A percentile compares a stretch with the other conserved stretches of the same genome.
Evolutionary conservation across 2,113 vertebrate species (phyloP).

Genomic region (Scatophagus argus): DNA sequence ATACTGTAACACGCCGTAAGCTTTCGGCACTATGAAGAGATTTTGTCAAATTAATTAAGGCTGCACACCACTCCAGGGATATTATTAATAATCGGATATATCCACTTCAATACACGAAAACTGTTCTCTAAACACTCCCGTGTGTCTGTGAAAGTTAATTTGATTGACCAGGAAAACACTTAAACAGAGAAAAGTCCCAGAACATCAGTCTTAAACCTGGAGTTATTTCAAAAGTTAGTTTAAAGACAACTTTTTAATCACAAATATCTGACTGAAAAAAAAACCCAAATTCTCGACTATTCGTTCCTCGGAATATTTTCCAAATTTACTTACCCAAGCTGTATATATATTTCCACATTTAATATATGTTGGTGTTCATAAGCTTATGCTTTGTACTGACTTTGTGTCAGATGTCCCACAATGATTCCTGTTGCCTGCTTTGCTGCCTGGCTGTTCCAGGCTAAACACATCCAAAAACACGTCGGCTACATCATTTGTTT

Average conservation of each 20-base stretch:
- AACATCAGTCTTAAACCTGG: neutral
- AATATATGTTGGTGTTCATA: neutral
- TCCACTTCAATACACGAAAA: neutral
- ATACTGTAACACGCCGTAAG: too few species aligned
- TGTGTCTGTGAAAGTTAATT: conserved; percentile 27
- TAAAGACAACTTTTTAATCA: neutral
- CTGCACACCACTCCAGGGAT: conserved; percentile 1
- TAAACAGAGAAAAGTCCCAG: neutral
- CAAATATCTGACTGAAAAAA: neutral
- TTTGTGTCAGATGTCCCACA: neutral
- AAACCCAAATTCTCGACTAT: too few species aligned
- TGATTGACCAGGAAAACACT: conserved; percentile 9
- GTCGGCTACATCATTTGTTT: too few species aligned
- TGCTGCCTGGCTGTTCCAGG: neutral
- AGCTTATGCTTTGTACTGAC: neutral
- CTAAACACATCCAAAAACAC: too few species aligned
- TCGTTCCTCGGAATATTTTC: neutral
- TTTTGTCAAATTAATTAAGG: neutral
- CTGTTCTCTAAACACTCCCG: neutral
- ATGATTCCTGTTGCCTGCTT: neutral
- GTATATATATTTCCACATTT: neutral
- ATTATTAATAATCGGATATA: neutral
- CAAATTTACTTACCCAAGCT: neutral
- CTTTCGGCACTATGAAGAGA: too few species aligned
- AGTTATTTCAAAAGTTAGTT: neutral